These are phyloP conservation scores for Rhinichthys klamathensis DNA, from an alignment of 2,113 vertebrate species.

Conservation along the genomic window DNA sequence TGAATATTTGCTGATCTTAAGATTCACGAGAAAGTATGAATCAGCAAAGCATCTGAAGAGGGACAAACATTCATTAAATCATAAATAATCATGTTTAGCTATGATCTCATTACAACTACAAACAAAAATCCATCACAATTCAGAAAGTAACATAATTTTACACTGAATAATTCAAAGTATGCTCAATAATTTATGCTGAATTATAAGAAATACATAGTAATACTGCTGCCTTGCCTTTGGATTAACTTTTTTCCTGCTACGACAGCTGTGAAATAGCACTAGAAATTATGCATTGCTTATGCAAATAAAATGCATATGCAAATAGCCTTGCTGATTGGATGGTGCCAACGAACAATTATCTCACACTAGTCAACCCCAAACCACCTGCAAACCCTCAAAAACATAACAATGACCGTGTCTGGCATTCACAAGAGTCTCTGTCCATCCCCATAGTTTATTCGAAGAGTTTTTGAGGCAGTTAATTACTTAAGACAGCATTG, in stretches of 20 bases:
- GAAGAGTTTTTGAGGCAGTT: background rate
- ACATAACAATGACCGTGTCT: background rate
- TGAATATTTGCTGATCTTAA: slow-evolving; percentile 14
- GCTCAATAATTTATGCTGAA: background rate
- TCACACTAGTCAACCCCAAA: background rate
- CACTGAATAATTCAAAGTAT: slow-evolving; percentile 1
- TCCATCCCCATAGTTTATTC: background rate
- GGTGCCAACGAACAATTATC: background rate
- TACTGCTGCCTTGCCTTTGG: background rate
- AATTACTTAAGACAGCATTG: background rate
- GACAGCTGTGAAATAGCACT: slow-evolving; percentile 31
- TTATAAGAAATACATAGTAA: background rate
- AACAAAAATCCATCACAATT: slow-evolving; percentile 18
- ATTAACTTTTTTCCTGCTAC: background rate
- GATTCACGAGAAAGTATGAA: background rate
- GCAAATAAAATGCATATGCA: slow-evolving; percentile 9
- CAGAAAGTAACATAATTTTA: background rate
- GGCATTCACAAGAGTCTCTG: background rate
- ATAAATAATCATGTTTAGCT: slow-evolving; percentile 8
- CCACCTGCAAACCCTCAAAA: slow-evolving; percentile 15
- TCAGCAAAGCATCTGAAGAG: slow-evolving; percentile 5
- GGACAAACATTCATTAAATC: slow-evolving; percentile 8
- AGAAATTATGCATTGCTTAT: slow-evolving; percentile 23
- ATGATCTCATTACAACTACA: slow-evolving; percentile 5
- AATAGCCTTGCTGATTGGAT: background rate